phyloP scores from a whole-genome alignment of 2,888 invertebrate genomes.

The Sarcophaga variegata region DNA sequence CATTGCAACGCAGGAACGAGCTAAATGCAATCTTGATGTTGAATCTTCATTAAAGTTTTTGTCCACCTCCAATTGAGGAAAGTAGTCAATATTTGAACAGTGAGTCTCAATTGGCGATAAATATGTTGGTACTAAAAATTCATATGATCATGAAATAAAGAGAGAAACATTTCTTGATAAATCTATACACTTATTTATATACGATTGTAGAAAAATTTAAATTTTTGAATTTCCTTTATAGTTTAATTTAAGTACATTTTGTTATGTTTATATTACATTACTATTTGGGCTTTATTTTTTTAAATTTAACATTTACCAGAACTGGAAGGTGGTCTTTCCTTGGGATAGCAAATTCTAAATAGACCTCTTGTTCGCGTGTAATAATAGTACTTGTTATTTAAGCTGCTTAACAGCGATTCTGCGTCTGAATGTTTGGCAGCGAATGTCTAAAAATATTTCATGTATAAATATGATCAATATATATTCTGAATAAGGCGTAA shows the following conservation, averaged over 20 bases:
- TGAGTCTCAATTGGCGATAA: slow-evolving; percentile 96
- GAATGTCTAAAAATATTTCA: slow-evolving; percentile 84
- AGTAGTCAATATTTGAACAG: slow-evolving; percentile 97
- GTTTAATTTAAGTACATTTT: neutral
- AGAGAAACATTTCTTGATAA: too few relatives aligned
- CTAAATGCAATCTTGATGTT: slow-evolving; percentile 92
- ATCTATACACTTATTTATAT: too few relatives aligned
- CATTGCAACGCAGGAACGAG: slow-evolving; percentile 95
- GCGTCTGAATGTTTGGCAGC: slow-evolving; percentile 88
- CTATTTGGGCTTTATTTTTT: too few relatives aligned
- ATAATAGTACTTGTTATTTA: slow-evolving; percentile 93
- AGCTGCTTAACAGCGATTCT: slow-evolving; percentile 87
- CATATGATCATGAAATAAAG: slow-evolving; percentile 14
- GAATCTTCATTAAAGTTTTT: slow-evolving; percentile 85
- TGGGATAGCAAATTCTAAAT: slow-evolving; percentile 96
- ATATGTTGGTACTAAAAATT: slow-evolving; percentile 89
- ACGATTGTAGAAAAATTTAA: too few relatives aligned
- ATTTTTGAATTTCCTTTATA: too few relatives aligned
- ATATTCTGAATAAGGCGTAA: too few relatives aligned
- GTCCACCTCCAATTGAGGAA: slow-evolving; percentile 84
- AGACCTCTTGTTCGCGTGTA: slow-evolving; percentile 96
- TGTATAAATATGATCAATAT: neutral
- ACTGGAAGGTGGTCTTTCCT: slow-evolving; percentile 90
- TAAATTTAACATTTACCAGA: slow-evolving; percentile 83
- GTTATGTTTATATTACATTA: too few relatives aligned